Conservation (phyloP, 2,113 vertebrate species). For the Cyprinodon tularosa region DNA sequence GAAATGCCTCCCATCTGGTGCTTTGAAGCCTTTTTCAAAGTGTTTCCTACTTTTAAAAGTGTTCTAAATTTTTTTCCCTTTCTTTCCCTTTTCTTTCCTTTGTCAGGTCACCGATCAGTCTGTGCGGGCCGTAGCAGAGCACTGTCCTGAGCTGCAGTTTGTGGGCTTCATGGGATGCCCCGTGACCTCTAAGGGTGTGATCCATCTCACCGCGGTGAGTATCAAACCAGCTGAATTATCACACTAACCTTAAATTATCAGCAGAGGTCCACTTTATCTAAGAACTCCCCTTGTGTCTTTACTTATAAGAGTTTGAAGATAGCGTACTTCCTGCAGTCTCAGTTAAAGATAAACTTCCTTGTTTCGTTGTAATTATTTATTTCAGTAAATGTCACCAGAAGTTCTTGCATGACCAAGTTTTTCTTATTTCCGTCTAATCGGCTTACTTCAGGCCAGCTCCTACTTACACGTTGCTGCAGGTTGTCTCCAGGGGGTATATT, state of each 20-base stretch:
- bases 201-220: conserved; percentile 96
- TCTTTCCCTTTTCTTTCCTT: conserved; percentile 28
- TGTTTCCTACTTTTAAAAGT: background rate
- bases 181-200: conserved; percentile 96
- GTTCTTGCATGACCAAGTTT: conserved; percentile 24
- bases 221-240: background rate
- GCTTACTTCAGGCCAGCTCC: conserved; percentile 29
- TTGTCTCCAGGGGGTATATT: conserved; percentile 37
- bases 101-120: conserved; percentile 93
- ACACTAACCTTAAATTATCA: background rate
- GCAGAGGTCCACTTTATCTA: background rate
- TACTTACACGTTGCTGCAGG: conserved; percentile 14
- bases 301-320: conserved; percentile 3
- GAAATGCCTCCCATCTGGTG: background rate
- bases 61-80: background rate
- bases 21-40: background rate
- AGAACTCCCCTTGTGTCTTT: background rate
- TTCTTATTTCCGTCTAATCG: conserved; percentile 37
- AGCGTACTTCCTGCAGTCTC: background rate
- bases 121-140: conserved; percentile 92
- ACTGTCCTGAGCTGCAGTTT: conserved; percentile 94
- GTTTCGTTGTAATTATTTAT: conserved; percentile 32
- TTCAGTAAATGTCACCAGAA: conserved; percentile 41
- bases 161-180: conserved; percentile 99
- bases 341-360: conserved; percentile 12